These are phyloP conservation scores for Neolamprologus variostigma DNA, from an alignment of 2,113 vertebrate genomes.

Conservation along the genomic window DNA sequence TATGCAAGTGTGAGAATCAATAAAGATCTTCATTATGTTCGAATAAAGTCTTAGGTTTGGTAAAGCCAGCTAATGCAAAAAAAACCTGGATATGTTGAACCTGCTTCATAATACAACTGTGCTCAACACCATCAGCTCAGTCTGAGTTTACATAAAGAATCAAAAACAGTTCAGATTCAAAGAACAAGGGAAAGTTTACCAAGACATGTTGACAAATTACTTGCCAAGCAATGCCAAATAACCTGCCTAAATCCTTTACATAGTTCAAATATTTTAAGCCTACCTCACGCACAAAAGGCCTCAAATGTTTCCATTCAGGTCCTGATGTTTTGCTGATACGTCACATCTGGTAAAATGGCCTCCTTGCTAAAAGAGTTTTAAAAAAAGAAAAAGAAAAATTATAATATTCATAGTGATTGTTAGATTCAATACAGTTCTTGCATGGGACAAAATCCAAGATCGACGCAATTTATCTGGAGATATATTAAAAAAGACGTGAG, in stretches of 20 bases:
- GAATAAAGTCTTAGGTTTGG: not conserved
- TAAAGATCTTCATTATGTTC: not conserved
- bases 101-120: not conserved
- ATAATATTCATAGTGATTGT: not conserved
- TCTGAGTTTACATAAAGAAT: not conserved
- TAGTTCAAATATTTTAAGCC: not conserved
- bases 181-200: not conserved
- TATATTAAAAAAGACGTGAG: not conserved
- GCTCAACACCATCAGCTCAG: not conserved
- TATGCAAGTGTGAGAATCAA: not conserved
- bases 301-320: constrained; percentile 56
- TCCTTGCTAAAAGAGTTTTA: not conserved
- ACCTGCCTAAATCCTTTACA: not conserved
- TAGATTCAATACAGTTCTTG: not conserved
- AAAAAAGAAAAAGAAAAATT: not conserved
- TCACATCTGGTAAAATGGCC: constrained; percentile 15
- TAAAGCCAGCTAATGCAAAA: not conserved
- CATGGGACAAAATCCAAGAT: not conserved
- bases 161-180: not conserved
- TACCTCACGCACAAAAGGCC: constrained; percentile 54
- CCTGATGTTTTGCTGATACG: not conserved
- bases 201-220: not conserved
- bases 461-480: not conserved
- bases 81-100: not conserved
- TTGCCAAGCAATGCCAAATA: not conserved